Percentiles rank a stretch among this genome's conserved stretches.
phyloP scores from a whole-genome alignment of 2,888 invertebrate genomes.

The Drosophila lacicola region DNA sequence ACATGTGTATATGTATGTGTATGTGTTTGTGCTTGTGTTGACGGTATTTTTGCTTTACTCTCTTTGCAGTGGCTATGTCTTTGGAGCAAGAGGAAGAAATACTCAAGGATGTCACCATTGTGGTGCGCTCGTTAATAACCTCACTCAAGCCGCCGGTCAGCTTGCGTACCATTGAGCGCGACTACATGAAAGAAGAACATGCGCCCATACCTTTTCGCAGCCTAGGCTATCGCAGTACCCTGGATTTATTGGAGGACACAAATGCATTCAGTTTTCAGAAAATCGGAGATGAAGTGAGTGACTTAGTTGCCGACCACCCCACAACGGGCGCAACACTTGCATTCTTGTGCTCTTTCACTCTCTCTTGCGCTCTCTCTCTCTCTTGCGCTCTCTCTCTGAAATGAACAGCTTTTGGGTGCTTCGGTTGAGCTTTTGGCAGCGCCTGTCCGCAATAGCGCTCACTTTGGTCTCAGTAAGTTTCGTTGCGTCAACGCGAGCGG shows the following conservation, averaged over 20 bases:
- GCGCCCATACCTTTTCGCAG: constrained; percentile 88
- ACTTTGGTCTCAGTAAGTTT: constrained; percentile 52
- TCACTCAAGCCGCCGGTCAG: constrained; percentile 81
- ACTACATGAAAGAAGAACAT: constrained; percentile 88
- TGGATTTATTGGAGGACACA: constrained; percentile 88
- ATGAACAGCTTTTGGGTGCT: constrained; percentile 35
- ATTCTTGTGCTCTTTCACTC: background rate
- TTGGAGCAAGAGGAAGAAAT: constrained; percentile 49
- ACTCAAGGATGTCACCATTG: constrained; percentile 68
- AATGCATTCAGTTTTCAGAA: constrained; percentile 86
- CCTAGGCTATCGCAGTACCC: constrained; percentile 87
- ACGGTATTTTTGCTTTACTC: constrained; percentile 3
- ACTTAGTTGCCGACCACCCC: constrained; percentile 8
- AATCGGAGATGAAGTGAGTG: constrained; percentile 47
- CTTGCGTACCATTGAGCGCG: constrained; percentile 85
- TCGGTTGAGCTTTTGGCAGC: constrained; percentile 53
- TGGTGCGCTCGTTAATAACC: constrained; percentile 81
- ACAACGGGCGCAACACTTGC: constrained; percentile 22
- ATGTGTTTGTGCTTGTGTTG: constrained; percentile 2
- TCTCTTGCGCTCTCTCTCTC: constrained; percentile 1
- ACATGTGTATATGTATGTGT: background rate
- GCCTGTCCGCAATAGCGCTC: constrained; percentile 21
- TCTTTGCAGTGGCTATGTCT: constrained; percentile 41
- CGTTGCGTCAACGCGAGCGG: constrained; percentile 55
- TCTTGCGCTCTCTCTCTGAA: constrained; percentile 6